Evolutionary conservation across 2,113 vertebrate genomes (phyloP).

Genomic region (Scatophagus argus): DNA sequence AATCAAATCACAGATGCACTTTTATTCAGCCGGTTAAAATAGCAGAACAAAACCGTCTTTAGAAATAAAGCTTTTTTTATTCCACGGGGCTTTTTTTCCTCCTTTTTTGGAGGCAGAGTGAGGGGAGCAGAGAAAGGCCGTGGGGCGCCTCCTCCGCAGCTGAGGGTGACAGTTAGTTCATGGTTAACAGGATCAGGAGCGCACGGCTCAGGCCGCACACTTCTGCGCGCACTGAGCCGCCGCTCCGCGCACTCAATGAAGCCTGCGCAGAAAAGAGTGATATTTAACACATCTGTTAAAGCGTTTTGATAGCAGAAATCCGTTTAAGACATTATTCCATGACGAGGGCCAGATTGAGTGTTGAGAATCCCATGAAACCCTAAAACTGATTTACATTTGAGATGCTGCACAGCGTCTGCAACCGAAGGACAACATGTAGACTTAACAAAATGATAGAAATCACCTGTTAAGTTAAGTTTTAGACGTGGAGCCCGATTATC

Average conservation of each 20-base stretch:
- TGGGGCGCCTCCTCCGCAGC: conserved; percentile 87
- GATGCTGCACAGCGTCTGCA: conserved; percentile 38
- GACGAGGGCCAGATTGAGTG: conserved; percentile 83
- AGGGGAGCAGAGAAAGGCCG: conserved; percentile 79
- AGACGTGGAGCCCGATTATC: not conserved
- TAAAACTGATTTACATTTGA: conserved; percentile 77
- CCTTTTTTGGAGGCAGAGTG: conserved; percentile 46
- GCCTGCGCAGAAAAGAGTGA: conserved; percentile 80
- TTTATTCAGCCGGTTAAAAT: conserved; percentile 92
- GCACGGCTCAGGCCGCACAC: conserved; percentile 90
- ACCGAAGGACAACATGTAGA: not conserved
- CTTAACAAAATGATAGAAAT: not conserved
- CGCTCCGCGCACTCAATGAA: conserved; percentile 85
- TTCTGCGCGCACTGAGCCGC: conserved; percentile 84
- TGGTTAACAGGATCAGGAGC: conserved; percentile 98
- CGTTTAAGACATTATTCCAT: conserved; percentile 84
- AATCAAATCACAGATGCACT: conserved; percentile 97
- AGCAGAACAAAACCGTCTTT: conserved; percentile 92
- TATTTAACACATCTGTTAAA: conserved; percentile 99
- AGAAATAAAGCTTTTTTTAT: conserved; percentile 94
- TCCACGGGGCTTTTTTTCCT: conserved; percentile 86
- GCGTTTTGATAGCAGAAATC: conserved; percentile 85
- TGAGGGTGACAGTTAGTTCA: conserved; percentile 99
- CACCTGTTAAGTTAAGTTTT: not conserved
- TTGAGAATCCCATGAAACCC: conserved; percentile 80